A percentile compares a stretch with the other conserved stretches of the same genome.
These are phyloP conservation scores for Drosophila kuntzei DNA, from an alignment of 2,888 invertebrate genomes.

Conservation along the genomic window DNA sequence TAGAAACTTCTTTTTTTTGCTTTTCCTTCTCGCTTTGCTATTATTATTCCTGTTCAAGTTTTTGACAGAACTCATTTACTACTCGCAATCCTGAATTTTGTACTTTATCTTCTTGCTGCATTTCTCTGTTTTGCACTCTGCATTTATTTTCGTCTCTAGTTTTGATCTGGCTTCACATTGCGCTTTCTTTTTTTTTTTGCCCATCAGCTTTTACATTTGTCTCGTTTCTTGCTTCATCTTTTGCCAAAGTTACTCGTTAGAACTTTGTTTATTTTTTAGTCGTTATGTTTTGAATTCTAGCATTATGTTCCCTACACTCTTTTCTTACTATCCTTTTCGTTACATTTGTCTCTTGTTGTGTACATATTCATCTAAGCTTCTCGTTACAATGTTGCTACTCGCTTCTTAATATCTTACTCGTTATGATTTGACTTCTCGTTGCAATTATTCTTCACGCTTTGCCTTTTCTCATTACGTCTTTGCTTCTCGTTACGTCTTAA, in stretches of 20 bases:
- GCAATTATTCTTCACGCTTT: background rate
- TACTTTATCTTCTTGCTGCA: background rate
- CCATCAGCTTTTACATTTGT: background rate
- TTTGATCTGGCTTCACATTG: background rate
- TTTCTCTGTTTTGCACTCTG: background rate
- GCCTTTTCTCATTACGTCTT: background rate
- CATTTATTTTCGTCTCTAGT: background rate
- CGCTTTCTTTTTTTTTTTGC: background rate
- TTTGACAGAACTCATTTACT: constrained; percentile 17
- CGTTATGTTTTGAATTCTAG: background rate
- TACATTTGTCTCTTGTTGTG: background rate
- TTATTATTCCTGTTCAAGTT: constrained; percentile 8
- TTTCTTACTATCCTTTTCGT: background rate
- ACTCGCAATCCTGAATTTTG: background rate
- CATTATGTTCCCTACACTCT: background rate
- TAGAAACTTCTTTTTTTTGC: background rate
- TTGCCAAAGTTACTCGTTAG: background rate
- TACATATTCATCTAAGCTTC: too few species aligned
- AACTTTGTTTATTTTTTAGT: background rate
- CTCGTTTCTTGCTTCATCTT: background rate
- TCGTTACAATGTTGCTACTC: background rate
- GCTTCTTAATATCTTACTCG: background rate
- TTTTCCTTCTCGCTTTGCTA: background rate
- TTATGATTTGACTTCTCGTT: background rate
- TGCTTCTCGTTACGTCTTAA: background rate